Conservation (phyloP, 92 coral and sea anemone genomes). For the Virgularia gustaviana region DNA sequence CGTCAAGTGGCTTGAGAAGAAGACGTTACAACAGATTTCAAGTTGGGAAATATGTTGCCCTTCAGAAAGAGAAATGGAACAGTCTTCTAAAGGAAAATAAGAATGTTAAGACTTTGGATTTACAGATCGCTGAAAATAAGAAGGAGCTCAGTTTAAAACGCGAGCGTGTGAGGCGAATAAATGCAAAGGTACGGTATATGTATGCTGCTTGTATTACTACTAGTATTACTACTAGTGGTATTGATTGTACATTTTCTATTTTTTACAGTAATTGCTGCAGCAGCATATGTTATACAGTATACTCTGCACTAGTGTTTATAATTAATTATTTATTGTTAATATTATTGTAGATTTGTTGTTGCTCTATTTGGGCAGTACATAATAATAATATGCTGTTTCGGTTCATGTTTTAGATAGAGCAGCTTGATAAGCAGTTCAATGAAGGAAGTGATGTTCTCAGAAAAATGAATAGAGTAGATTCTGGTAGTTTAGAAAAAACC, state of each 20-base stretch:
- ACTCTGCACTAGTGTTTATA: too few species aligned
- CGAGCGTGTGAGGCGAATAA: slow-evolving; percentile 3
- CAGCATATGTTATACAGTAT: too few species aligned
- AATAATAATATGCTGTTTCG: too few species aligned
- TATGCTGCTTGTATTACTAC: too few species aligned
- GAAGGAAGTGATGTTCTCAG: not conserved
- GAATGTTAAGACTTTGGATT: not conserved
- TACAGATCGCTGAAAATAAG: not conserved
- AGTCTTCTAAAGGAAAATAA: not conserved
- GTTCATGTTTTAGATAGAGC: too few species aligned
- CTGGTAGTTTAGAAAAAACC: not conserved
- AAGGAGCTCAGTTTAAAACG: not conserved
- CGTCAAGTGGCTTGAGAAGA: not conserved
- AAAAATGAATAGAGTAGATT: slow-evolving; percentile 1
- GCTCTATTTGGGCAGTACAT: too few species aligned
- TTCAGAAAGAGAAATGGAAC: slow-evolving; percentile 8
- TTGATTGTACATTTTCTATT: too few species aligned
- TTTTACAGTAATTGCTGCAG: too few species aligned
- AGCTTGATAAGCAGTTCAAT: not conserved
- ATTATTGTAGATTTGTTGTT: too few species aligned
- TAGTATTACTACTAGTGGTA: too few species aligned
- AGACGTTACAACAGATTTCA: slow-evolving; percentile 2
- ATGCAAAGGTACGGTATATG: not conserved
- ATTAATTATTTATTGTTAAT: too few species aligned
- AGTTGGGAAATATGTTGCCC: not conserved